phyloP scores from a whole-genome alignment of 2,797 vertebrate genomes.

The Meda fulgida region DNA sequence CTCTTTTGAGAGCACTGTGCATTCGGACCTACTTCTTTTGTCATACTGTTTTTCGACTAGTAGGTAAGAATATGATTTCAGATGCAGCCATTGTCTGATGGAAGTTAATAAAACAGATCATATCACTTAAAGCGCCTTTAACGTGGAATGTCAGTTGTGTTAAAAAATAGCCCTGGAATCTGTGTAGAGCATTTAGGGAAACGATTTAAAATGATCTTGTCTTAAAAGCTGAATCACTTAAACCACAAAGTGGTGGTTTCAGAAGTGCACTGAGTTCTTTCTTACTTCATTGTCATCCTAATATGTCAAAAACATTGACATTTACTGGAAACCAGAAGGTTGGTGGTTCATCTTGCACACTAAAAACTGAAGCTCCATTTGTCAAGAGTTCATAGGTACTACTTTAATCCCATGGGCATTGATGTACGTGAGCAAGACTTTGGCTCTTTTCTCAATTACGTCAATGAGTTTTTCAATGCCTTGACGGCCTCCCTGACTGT shows the following conservation, averaged over 20 bases:
- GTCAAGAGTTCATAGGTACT: constrained; percentile 84
- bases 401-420: constrained; percentile 88
- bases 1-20: too few relatives aligned
- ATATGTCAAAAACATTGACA: not conserved
- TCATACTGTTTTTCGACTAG: too few relatives aligned
- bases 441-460: constrained; percentile 88
- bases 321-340: constrained; percentile 2
- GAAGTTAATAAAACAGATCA: not conserved
- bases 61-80: too few relatives aligned
- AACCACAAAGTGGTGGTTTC: not conserved
- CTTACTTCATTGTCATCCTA: not conserved
- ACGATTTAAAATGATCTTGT: not conserved
- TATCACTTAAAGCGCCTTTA: constrained; percentile 9
- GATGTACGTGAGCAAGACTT: constrained; percentile 91
- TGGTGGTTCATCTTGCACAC: not conserved
- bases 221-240: not conserved
- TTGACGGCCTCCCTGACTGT: constrained; percentile 91
- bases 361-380: constrained; percentile 4
- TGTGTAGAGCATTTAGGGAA: not conserved
- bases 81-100: not conserved
- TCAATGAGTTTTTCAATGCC: constrained; percentile 96
- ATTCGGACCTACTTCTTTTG: too few relatives aligned
- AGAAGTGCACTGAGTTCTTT: not conserved
- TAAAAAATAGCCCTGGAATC: not conserved
- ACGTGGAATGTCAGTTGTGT: constrained; percentile 21